These are phyloP conservation scores for Eilema depressum DNA, from an alignment of 2,888 invertebrate species.

Conservation along the genomic window DNA sequence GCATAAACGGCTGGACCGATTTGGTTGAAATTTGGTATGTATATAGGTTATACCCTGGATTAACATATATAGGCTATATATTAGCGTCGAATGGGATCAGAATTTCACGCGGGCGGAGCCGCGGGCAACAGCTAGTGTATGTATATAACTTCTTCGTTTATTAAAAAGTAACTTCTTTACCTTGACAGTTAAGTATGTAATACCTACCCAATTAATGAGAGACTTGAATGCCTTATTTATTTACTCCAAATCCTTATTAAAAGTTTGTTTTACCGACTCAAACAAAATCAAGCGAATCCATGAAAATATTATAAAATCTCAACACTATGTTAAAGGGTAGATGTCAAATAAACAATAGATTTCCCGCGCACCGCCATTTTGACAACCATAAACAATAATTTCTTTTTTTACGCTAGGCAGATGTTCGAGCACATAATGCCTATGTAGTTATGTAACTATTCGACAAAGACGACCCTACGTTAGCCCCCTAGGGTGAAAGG, in stretches of 20 bases:
- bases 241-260: background rate
- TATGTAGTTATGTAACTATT: conserved; percentile 54
- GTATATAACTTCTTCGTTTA: too few relatives aligned
- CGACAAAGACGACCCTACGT: conserved; percentile 64
- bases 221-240: background rate
- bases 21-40: too few relatives aligned
- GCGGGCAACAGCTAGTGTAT: too few relatives aligned
- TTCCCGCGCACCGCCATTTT: conserved; percentile 55
- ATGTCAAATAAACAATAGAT: conserved; percentile 36
- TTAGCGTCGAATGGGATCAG: too few relatives aligned
- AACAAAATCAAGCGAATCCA: background rate
- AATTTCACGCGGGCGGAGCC: too few relatives aligned
- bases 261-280: background rate
- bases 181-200: too few relatives aligned
- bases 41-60: too few relatives aligned
- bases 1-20: too few relatives aligned
- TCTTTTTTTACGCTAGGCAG: conserved; percentile 68
- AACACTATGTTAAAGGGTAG: background rate
- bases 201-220: background rate
- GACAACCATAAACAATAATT: conserved; percentile 62
- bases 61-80: too few relatives aligned
- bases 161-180: too few relatives aligned
- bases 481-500: conserved; percentile 52
- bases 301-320: background rate
- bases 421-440: conserved; percentile 69